Percentiles rank a stretch among this genome's conserved stretches.
Conservation (phyloP, 1,140 invertebrate species). For the Drosophila mauritiana region DNA sequence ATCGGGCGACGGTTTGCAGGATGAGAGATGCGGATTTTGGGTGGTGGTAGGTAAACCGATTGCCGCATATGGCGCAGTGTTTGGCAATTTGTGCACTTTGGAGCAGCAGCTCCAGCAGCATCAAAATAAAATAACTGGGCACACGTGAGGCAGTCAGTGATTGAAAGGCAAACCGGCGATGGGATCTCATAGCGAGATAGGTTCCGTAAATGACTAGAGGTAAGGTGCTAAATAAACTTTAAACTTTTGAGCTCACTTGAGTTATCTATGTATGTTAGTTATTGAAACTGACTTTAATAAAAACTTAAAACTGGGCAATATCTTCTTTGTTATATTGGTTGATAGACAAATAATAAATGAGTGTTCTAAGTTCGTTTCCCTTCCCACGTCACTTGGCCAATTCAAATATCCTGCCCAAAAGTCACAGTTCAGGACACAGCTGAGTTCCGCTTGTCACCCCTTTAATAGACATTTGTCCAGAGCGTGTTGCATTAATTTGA, state of each 20-base stretch:
- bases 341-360: not conserved
- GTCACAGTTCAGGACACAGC: not conserved
- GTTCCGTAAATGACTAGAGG: conserved; percentile 18
- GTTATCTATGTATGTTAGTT: not conserved
- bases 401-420: not conserved
- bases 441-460: conserved; percentile 13
- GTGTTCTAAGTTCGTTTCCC: not conserved
- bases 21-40: conserved; percentile 23
- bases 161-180: conserved; percentile 5
- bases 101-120: conserved; percentile 45
- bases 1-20: conserved; percentile 4
- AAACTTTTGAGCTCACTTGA: not conserved
- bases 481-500: not conserved
- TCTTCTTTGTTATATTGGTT: no score
- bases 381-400: not conserved
- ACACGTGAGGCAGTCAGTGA: conserved; percentile 52
- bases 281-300: not conserved
- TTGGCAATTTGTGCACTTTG: conserved; percentile 77
- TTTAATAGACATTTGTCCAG: conserved; percentile 32
- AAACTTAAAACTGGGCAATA: no score
- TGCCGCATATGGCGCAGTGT: conserved; percentile 64
- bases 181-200: not conserved
- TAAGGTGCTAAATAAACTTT: not conserved
- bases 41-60: conserved; percentile 54
- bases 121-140: conserved; percentile 66